These are phyloP conservation scores for Latrodectus elegans DNA, from an alignment of 2,888 invertebrate species.

Conservation along the genomic window DNA sequence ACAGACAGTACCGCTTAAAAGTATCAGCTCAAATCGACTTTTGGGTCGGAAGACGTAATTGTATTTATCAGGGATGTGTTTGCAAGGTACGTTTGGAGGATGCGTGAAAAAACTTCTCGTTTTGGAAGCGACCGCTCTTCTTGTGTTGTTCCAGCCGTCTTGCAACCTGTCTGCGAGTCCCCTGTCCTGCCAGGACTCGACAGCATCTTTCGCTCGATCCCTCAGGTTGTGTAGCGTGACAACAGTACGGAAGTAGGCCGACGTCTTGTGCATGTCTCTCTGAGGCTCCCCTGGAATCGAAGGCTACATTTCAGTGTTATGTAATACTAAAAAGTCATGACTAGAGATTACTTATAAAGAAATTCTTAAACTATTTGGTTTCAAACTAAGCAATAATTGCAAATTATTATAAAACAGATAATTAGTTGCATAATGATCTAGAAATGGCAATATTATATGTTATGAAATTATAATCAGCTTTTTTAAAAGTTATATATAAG, in stretches of 20 bases:
- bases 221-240: constrained; percentile 53
- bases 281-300: constrained; percentile 16
- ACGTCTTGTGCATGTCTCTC: constrained; percentile 51
- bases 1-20: constrained; percentile 95
- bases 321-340: too few relatives aligned
- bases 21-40: constrained; percentile 81
- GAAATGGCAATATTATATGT: too few relatives aligned
- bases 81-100: constrained; percentile 19
- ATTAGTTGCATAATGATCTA: too few relatives aligned
- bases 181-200: constrained; percentile 37
- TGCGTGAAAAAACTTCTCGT: constrained; percentile 34
- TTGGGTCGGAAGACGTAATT: constrained; percentile 61
- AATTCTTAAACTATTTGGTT: too few relatives aligned
- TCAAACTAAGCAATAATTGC: too few relatives aligned
- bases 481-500: too few relatives aligned
- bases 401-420: too few relatives aligned
- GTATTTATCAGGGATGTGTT: constrained; percentile 37
- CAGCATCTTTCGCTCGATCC: constrained; percentile 45
- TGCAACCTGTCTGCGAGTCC: constrained; percentile 35
- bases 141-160: constrained; percentile 47
- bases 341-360: too few relatives aligned
- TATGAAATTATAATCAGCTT: too few relatives aligned
- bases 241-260: constrained; percentile 40
- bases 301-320: neutral
- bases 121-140: constrained; percentile 12